phyloP scores from a whole-genome alignment of 1,140 invertebrate species.

The Dinoponera quadriceps region DNA sequence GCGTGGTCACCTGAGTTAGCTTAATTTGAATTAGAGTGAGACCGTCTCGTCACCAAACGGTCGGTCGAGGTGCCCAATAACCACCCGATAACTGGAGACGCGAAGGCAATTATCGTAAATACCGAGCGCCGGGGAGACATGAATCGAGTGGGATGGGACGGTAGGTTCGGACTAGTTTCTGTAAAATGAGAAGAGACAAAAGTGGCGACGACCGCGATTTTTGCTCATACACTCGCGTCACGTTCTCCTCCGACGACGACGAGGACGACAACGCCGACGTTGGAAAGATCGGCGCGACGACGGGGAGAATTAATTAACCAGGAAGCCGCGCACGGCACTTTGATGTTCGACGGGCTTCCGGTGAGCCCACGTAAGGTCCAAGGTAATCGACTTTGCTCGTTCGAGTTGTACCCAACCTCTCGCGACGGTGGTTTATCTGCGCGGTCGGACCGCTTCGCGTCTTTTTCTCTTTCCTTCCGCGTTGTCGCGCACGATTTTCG shows the following conservation, averaged over 20 bases:
- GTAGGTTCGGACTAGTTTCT: no score
- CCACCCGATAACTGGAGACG: no score
- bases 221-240: background rate
- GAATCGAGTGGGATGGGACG: no score
- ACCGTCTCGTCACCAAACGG: no score
- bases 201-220: background rate
- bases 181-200: background rate
- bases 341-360: constrained; percentile 79
- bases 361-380: constrained; percentile 73
- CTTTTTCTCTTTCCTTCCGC: no score
- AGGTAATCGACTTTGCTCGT: constrained; percentile 77
- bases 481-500: no score
- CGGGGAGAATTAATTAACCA: constrained; percentile 78
- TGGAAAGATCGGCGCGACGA: constrained; percentile 34
- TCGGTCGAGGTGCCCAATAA: no score
- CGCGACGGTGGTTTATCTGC: constrained; percentile 65
- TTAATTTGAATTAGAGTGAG: no score
- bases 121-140: no score
- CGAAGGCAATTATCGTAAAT: no score
- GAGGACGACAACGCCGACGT: background rate
- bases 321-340: constrained; percentile 76
- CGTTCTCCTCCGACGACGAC: background rate
- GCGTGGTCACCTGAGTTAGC: no score
- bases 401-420: constrained; percentile 64
- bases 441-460: constrained; percentile 28